A percentile compares a stretch with the other conserved stretches of the same genome.
These are phyloP conservation scores for Erannis defoliaria DNA, from an alignment of 2,888 invertebrate genomes.

Conservation along the genomic window DNA sequence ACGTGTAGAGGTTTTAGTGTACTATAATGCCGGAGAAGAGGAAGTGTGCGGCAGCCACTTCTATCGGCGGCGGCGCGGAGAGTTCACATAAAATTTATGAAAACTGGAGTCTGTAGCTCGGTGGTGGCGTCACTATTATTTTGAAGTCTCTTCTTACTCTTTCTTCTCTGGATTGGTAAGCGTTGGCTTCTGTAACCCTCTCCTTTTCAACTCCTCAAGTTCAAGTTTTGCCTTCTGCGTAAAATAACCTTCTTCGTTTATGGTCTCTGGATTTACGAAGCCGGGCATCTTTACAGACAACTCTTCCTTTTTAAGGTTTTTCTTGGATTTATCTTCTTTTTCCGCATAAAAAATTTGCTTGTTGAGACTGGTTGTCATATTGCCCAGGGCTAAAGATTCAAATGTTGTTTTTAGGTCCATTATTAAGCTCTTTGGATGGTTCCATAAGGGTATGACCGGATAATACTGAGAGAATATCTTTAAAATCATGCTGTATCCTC, in stretches of 20 bases:
- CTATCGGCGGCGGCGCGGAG: too few relatives aligned
- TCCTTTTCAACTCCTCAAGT: constrained; percentile 57
- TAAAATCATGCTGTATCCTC: constrained; percentile 19
- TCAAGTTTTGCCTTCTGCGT: constrained; percentile 55
- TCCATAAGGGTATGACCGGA: constrained; percentile 29
- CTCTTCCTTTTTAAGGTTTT: constrained; percentile 11
- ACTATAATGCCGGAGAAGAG: too few relatives aligned
- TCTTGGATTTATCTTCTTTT: constrained; percentile 1
- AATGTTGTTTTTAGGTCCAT: background rate
- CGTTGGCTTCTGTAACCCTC: constrained; percentile 45
- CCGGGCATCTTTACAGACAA: constrained; percentile 56
- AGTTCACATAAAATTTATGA: too few relatives aligned
- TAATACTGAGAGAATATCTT: constrained; percentile 23
- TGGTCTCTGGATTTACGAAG: constrained; percentile 51
- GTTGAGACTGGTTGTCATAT: background rate
- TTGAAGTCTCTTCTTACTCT: constrained; percentile 32
- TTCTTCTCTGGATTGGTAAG: constrained; percentile 52
- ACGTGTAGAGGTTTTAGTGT: too few relatives aligned
- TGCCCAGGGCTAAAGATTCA: background rate
- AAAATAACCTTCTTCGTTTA: constrained; percentile 58
- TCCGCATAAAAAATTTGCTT: background rate
- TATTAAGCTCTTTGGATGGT: constrained; percentile 1
- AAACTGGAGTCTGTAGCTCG: too few relatives aligned
- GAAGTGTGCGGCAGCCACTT: too few relatives aligned
- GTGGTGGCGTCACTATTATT: too few relatives aligned